Percentiles rank a stretch among this genome's conserved stretches.
phyloP scores from a whole-genome alignment of 2,797 vertebrate genomes.

The Gobio occitaniae region DNA sequence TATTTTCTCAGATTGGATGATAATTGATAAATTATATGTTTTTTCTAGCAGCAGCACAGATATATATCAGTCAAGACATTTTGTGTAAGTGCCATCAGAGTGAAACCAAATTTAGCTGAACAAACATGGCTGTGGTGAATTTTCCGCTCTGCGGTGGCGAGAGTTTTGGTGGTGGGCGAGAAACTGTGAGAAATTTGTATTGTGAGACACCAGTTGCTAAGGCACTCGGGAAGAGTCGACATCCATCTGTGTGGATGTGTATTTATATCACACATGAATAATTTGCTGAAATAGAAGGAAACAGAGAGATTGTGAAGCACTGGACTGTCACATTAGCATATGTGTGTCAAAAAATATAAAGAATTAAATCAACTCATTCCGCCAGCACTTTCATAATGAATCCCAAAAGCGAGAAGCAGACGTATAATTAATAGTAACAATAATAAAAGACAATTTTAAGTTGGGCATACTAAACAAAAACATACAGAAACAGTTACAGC shows the following conservation, averaged over 20 bases:
- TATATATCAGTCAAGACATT: not conserved
- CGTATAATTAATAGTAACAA: not conserved
- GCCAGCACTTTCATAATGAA: slow-evolving; percentile 49
- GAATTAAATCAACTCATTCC: slow-evolving; percentile 65
- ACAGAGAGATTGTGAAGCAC: slow-evolving; percentile 46
- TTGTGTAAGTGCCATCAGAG: not conserved
- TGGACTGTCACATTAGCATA: slow-evolving; percentile 63
- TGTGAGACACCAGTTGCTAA: slow-evolving; percentile 77
- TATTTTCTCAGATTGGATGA: not conserved
- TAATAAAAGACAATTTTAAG: not conserved
- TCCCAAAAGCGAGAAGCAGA: not conserved
- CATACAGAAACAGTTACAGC: not conserved
- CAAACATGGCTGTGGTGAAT: slow-evolving; percentile 57
- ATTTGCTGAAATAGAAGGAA: slow-evolving; percentile 63
- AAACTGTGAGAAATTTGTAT: slow-evolving; percentile 56
- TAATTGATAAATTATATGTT: not conserved
- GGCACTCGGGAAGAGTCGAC: slow-evolving; percentile 72
- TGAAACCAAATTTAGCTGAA: slow-evolving; percentile 28
- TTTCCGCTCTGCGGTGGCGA: slow-evolving; percentile 45
- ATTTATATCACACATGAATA: slow-evolving; percentile 75
- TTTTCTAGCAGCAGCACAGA: not conserved
- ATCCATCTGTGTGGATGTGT: slow-evolving; percentile 69
- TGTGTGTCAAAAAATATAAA: slow-evolving; percentile 64
- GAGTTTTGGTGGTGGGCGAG: slow-evolving; percentile 51
- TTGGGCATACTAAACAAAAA: not conserved